phyloP scores from a whole-genome alignment of 2,113 vertebrate genomes.

The Cisticola juncidis region DNA sequence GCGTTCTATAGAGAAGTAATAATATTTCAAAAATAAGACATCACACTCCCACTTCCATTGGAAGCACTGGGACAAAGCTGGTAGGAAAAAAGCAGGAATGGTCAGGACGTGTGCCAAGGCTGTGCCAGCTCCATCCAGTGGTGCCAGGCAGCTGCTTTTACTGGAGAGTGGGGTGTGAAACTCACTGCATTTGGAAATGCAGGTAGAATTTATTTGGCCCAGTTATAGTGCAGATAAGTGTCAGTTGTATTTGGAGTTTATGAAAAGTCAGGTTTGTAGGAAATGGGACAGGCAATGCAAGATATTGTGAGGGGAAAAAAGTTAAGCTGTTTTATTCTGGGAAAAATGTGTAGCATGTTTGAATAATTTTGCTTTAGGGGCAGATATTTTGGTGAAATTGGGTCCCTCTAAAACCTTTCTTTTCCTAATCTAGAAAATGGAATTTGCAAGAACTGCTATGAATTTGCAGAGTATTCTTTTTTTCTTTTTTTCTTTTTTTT shows the following conservation, averaged over 20 bases:
- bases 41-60: background rate
- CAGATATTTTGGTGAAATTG: background rate
- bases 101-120: background rate
- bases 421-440: background rate
- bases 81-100: background rate
- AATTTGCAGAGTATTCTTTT: background rate
- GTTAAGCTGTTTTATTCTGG: background rate
- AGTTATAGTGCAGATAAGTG: background rate
- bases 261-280: background rate
- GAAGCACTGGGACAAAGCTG: background rate
- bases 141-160: background rate
- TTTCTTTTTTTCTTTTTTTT: background rate
- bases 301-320: background rate
- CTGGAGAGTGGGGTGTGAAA: background rate
- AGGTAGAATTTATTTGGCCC: background rate
- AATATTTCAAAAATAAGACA: slow-evolving; percentile 32
- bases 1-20: slow-evolving; percentile 21
- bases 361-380: background rate
- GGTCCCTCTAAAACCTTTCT: background rate
- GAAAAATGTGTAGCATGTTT: background rate
- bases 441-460: background rate
- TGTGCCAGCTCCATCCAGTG: background rate
- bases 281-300: background rate
- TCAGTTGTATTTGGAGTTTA: background rate
- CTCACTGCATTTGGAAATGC: background rate